Evolutionary conservation across 2,888 invertebrate species (phyloP).

Genomic region (Octonoba sinensis): DNA sequence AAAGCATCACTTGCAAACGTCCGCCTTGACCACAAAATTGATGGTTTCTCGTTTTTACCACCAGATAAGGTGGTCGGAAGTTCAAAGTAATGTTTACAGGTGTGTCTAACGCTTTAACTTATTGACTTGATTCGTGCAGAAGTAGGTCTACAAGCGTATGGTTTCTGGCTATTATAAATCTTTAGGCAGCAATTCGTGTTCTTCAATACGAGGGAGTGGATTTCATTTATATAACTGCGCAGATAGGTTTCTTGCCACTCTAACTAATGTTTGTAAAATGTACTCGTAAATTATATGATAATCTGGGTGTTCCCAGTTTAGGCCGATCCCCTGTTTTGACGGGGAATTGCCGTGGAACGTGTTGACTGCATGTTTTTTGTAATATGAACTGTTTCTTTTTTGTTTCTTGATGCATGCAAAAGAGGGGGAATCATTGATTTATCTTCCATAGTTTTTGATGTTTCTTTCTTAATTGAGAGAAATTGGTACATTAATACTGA

Average conservation of each 20-base stretch:
- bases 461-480: too few species aligned
- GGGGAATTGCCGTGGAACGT: too few species aligned
- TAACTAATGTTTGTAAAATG: constrained; percentile 37
- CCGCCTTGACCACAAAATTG: background rate
- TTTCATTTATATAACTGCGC: constrained; percentile 8
- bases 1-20: background rate
- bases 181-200: constrained; percentile 3
- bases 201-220: constrained; percentile 13
- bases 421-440: too few species aligned
- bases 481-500: too few species aligned
- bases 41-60: constrained; percentile 7
- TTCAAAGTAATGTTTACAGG: constrained; percentile 38
- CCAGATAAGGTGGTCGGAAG: constrained; percentile 9
- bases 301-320: constrained; percentile 48
- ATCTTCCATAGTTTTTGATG: too few species aligned
- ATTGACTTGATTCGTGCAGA: constrained; percentile 28
- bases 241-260: background rate
- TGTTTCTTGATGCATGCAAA: too few species aligned
- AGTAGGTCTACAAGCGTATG: constrained; percentile 9
- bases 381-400: too few species aligned
- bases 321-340: constrained; percentile 9
- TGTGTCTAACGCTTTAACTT: constrained; percentile 21
- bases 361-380: too few species aligned
- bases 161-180: constrained; percentile 35
- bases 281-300: constrained; percentile 44